phyloP scores from a whole-genome alignment of 2,797 vertebrate genomes.

The Megaceryle alcyon region DNA sequence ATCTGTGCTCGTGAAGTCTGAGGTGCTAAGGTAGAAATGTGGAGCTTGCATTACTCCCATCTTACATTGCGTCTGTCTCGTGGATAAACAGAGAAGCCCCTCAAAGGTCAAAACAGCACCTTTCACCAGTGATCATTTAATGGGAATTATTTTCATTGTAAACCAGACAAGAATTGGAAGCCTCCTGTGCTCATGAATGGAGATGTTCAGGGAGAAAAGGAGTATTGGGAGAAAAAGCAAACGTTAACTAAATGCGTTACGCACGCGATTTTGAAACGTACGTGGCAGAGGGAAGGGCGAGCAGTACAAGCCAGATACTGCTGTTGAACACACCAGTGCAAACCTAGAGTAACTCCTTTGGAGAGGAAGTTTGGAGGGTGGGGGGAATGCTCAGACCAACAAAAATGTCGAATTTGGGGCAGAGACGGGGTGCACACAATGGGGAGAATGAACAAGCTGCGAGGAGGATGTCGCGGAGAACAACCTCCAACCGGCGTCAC shows the following conservation, averaged over 20 bases:
- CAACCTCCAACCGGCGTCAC: neutral
- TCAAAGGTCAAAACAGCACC: slow-evolving; percentile 17
- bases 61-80: slow-evolving; percentile 21
- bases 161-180: slow-evolving; percentile 38
- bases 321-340: slow-evolving; percentile 54
- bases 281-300: slow-evolving; percentile 43
- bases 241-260: slow-evolving; percentile 61
- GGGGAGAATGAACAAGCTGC: slow-evolving; percentile 9
- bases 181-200: slow-evolving; percentile 39
- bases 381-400: neutral
- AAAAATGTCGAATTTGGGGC: neutral
- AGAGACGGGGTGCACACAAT: neutral
- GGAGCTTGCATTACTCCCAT: slow-evolving; percentile 33
- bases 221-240: slow-evolving; percentile 59
- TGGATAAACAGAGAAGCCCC: slow-evolving; percentile 25
- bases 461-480: neutral
- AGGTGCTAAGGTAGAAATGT: slow-evolving; percentile 31
- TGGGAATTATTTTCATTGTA: neutral
- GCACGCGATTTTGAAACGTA: slow-evolving; percentile 42
- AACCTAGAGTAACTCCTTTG: slow-evolving; percentile 40
- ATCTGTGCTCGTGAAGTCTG: neutral
- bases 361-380: neutral
- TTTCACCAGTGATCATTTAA: slow-evolving; percentile 46
- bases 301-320: slow-evolving; percentile 53
- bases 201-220: slow-evolving; percentile 44